A percentile compares a stretch with the other conserved stretches of the same genome.
Conservation (phyloP, 2,797 vertebrate genomes). For the Muraenolepis orangiensis region DNA sequence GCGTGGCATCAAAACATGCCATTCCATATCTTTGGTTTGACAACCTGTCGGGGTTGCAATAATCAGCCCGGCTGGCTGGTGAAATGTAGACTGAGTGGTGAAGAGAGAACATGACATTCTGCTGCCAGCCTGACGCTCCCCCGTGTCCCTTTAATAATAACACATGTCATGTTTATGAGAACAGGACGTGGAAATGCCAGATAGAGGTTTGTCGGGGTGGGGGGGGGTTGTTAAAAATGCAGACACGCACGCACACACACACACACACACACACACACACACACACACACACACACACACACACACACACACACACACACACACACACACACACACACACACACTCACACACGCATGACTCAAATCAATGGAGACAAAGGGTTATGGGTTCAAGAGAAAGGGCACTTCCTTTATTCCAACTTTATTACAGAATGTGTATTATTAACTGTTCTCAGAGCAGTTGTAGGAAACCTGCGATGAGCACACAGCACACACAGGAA, state of each 20-base stretch:
- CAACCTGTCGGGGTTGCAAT: not conserved
- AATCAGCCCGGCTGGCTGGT: not conserved
- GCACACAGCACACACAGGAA: not conserved
- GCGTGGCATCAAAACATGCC: not conserved
- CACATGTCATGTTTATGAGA: not conserved
- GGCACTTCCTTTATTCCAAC: not conserved
- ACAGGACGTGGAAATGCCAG: not conserved
- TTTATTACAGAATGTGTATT: not conserved
- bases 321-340: too few relatives aligned
- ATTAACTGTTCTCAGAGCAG: not conserved
- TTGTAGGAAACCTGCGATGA: not conserved
- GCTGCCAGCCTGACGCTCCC: not conserved
- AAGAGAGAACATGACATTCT: not conserved
- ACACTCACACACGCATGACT: too few relatives aligned
- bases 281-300: not conserved
- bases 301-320: not conserved
- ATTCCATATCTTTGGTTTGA: not conserved
- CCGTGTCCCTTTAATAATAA: not conserved
- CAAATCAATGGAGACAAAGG: not conserved
- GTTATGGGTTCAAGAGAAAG: not conserved
- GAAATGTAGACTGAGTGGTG: not conserved
- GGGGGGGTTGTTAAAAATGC: not conserved
- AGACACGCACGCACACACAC: not conserved
- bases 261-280: too few relatives aligned
- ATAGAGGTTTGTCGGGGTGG: too few relatives aligned